A percentile compares a stretch with the other conserved stretches of the same genome.
Conservation (phyloP, 1,140 invertebrate genomes). For the Pseudomyrmex cubaensis region DNA sequence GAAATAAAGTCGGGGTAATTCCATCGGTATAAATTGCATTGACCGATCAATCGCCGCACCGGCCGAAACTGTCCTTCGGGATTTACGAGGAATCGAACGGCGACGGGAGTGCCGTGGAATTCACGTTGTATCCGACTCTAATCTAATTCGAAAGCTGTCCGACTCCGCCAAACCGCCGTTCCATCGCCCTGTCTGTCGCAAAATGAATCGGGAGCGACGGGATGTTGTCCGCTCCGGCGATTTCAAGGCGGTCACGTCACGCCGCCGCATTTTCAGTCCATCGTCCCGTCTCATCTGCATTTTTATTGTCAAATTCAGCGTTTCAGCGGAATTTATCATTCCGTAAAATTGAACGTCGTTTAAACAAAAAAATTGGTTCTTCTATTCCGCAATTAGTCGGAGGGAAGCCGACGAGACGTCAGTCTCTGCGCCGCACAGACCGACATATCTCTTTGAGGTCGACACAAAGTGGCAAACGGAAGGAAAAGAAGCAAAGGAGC, state of each 20-base stretch:
- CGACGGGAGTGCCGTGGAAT: constrained; percentile 16
- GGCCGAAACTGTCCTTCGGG: constrained; percentile 48
- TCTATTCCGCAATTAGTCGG: constrained; percentile 6
- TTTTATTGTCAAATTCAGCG: constrained; percentile 16
- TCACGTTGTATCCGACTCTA: constrained; percentile 37
- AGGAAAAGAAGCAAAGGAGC: constrained; percentile 49
- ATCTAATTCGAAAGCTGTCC: constrained; percentile 75
- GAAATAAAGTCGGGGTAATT: constrained; percentile 44
- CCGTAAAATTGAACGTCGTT: too few species aligned
- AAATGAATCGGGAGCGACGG: constrained; percentile 68
- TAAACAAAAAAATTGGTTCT: too few species aligned
- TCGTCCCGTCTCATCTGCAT: constrained; percentile 27
- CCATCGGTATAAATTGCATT: constrained; percentile 65
- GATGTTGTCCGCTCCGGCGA: constrained; percentile 45
- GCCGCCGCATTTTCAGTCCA: constrained; percentile 11
- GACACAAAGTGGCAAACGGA: constrained; percentile 52
- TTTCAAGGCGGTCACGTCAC: constrained; percentile 23
- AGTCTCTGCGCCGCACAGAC: constrained; percentile 10
- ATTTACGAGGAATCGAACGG: constrained; percentile 49
- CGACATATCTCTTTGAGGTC: constrained; percentile 49
- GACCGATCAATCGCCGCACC: constrained; percentile 56
- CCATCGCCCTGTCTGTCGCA: constrained; percentile 57
- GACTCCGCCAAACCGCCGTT: constrained; percentile 66
- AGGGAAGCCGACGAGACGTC: background rate
- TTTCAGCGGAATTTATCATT: background rate